phyloP scores from a whole-genome alignment of 1,140 invertebrate genomes.

The Anagrus nilaparvatae region DNA sequence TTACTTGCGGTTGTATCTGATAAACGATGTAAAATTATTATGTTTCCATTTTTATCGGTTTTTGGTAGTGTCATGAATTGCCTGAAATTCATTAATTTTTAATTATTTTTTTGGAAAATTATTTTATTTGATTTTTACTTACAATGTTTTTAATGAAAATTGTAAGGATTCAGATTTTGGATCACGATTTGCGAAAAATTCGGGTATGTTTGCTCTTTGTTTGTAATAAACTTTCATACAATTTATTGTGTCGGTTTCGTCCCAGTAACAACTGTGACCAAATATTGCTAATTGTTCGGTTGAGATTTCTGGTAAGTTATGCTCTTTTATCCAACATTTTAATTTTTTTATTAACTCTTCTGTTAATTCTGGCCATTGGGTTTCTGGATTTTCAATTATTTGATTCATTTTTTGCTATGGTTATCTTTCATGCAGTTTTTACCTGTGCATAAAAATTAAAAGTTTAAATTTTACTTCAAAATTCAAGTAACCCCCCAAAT shows the following conservation, averaged over 20 bases:
- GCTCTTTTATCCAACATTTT: slow-evolving; percentile 22
- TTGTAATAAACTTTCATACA: slow-evolving; percentile 51
- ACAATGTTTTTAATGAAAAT: slow-evolving; percentile 38
- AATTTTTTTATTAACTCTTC: slow-evolving; percentile 24
- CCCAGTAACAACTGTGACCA: slow-evolving; percentile 48
- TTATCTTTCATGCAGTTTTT: too few relatives aligned
- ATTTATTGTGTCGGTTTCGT: slow-evolving; percentile 44
- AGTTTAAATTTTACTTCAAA: too few relatives aligned
- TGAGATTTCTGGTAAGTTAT: slow-evolving; percentile 21
- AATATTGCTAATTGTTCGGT: slow-evolving; percentile 44
- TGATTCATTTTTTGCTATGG: too few relatives aligned
- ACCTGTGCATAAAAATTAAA: too few relatives aligned
- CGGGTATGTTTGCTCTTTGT: slow-evolving; percentile 43
- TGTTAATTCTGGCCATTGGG: slow-evolving; percentile 26
- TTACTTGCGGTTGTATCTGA: slow-evolving; percentile 48
- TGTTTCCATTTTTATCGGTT: slow-evolving; percentile 47
- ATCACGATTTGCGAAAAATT: slow-evolving; percentile 48
- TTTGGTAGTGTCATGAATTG: slow-evolving; percentile 45
- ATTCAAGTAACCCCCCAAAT: too few relatives aligned
- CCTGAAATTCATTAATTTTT: slow-evolving; percentile 35
- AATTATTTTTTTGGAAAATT: background rate
- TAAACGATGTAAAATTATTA: slow-evolving; percentile 53
- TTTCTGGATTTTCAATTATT: too few relatives aligned
- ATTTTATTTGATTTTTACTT: slow-evolving; percentile 14
- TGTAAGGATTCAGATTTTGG: slow-evolving; percentile 31